phyloP scores from a whole-genome alignment of 2,888 invertebrate species.

The Watsonalla cultraria region DNA sequence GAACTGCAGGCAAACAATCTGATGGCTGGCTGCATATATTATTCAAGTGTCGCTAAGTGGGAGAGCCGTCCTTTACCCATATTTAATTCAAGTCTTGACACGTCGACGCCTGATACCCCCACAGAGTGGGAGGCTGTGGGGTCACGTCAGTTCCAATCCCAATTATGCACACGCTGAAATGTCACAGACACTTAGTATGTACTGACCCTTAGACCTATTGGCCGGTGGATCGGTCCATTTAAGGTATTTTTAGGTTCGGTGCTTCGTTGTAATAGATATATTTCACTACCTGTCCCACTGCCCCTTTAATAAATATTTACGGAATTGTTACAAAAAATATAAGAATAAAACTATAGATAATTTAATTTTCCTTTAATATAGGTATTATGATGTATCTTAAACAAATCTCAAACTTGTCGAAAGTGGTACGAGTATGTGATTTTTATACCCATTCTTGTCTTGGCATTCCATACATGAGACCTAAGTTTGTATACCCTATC shows the following conservation, averaged over 20 bases:
- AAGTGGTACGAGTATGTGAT: no score
- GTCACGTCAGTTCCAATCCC: constrained; percentile 64
- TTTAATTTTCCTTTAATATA: no score
- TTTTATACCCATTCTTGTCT: no score
- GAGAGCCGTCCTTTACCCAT: constrained; percentile 66
- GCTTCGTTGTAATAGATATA: no score
- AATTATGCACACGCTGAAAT: constrained; percentile 74
- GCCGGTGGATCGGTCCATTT: constrained; percentile 40
- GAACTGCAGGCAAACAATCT: constrained; percentile 39
- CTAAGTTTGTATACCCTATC: no score
- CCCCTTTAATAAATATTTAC: no score
- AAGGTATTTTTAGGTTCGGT: neutral
- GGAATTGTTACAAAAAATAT: no score
- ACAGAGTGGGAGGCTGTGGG: constrained; percentile 19
- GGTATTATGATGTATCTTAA: no score
- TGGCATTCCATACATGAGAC: no score
- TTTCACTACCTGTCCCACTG: no score
- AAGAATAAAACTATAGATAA: no score
- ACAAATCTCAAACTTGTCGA: no score
- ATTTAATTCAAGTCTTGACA: constrained; percentile 73
- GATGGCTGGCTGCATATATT: constrained; percentile 51
- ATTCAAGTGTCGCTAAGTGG: constrained; percentile 71
- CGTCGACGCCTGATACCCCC: constrained; percentile 61
- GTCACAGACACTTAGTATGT: constrained; percentile 63
- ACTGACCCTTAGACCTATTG: constrained; percentile 76